Conservation (phyloP, 35 echinoderm and acorn worm genomes). For the Heliocidaris erythrogramma region DNA sequence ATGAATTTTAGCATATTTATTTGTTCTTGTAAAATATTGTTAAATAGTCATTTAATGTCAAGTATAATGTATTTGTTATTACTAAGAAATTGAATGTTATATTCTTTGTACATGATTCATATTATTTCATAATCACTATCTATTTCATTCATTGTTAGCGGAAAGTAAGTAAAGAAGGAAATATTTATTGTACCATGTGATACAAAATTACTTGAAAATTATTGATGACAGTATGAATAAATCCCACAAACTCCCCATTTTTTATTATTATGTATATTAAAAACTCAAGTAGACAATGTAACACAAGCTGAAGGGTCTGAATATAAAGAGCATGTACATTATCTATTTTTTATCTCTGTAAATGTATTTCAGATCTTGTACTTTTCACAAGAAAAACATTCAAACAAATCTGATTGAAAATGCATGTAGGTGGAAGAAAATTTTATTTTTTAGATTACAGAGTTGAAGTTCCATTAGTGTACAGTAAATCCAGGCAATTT, state of each 20-base stretch:
- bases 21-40: slow-evolving; percentile 53
- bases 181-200: neutral
- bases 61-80: slow-evolving; percentile 6
- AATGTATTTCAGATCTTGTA: neutral
- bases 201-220: neutral
- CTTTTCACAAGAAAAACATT: neutral
- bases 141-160: neutral
- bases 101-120: slow-evolving; percentile 5
- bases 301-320: neutral
- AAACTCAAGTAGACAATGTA: neutral
- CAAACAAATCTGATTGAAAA: too few relatives aligned
- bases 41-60: slow-evolving; percentile 27
- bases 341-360: neutral
- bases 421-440: too few relatives aligned
- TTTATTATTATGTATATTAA: neutral
- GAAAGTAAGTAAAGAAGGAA: neutral
- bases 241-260: neutral
- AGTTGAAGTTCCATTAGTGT: too few relatives aligned
- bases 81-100: slow-evolving; percentile 12
- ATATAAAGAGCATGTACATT: neutral
- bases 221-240: neutral
- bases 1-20: slow-evolving; percentile 49
- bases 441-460: too few relatives aligned
- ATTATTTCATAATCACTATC: neutral
- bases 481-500: too few relatives aligned